These are phyloP conservation scores for Pipra filicauda DNA, from an alignment of 2,113 vertebrate species.

Conservation along the genomic window DNA sequence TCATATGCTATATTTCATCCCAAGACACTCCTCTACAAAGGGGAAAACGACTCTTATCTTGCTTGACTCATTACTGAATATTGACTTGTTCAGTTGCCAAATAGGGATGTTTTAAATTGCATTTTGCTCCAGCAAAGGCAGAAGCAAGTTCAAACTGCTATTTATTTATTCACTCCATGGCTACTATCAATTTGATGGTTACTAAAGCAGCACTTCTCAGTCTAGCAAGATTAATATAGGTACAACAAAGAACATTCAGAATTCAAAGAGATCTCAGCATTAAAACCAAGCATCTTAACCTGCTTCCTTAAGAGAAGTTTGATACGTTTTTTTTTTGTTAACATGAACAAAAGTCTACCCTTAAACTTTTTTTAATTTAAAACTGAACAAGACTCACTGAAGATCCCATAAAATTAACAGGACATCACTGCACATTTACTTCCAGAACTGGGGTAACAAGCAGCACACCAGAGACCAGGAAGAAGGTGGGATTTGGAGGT, in stretches of 20 bases:
- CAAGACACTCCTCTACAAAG: neutral
- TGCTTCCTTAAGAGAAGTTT: neutral
- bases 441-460: neutral
- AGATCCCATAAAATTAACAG: neutral
- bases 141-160: neutral
- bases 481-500: neutral
- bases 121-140: neutral
- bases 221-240: neutral
- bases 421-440: neutral
- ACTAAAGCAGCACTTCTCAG: neutral
- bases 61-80: neutral
- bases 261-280: neutral
- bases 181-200: neutral
- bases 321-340: neutral
- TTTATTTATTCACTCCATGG: neutral
- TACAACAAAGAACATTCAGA: neutral
- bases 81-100: neutral
- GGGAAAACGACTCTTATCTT: neutral
- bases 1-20: neutral
- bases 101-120: neutral
- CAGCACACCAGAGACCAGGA: neutral
- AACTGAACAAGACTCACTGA: neutral
- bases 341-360: rapidly evolving
- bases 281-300: neutral
- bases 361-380: neutral